Evolutionary conservation across 2,888 invertebrate species (phyloP).

Genomic region (Bembecia ichneumoniformis): DNA sequence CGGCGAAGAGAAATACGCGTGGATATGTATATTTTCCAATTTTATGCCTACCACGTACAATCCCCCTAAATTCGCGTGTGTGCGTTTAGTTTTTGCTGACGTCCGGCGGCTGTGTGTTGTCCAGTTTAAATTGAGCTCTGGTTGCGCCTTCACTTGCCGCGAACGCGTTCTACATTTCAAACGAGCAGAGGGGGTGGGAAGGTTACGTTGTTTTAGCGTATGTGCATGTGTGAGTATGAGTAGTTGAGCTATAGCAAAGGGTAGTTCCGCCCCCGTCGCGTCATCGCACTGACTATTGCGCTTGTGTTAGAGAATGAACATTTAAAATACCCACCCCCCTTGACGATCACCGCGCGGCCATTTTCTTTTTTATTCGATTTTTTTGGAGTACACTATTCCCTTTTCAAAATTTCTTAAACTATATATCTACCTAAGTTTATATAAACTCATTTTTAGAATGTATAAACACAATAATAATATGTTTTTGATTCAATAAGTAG

Average conservation of each 20-base stretch:
- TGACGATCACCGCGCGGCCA: constrained; percentile 61
- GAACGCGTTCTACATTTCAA: constrained; percentile 3
- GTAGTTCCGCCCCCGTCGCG: constrained; percentile 49
- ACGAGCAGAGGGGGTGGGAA: constrained; percentile 3
- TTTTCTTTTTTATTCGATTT: constrained; percentile 37
- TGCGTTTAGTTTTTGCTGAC: constrained; percentile 49
- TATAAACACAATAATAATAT: not conserved
- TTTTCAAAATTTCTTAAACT: too few relatives aligned
- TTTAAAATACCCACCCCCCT: constrained; percentile 67
- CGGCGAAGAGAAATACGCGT: constrained; percentile 40
- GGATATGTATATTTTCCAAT: constrained; percentile 61
- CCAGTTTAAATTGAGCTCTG: constrained; percentile 34
- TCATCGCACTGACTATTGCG: constrained; percentile 65
- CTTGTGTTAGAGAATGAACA: constrained; percentile 66
- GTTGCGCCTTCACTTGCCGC: constrained; percentile 17
- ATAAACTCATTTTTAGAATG: not conserved
- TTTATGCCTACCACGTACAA: constrained; percentile 59
- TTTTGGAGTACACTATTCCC: not conserved
- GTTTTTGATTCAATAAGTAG: too few relatives aligned
- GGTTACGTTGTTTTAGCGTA: not conserved
- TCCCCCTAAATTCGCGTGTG: constrained; percentile 18
- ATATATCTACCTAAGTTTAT: too few relatives aligned
- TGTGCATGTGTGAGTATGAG: constrained; percentile 35
- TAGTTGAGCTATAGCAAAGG: constrained; percentile 57
- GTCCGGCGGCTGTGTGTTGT: constrained; percentile 13